A percentile compares a stretch with the other conserved stretches of the same genome.
Conservation (phyloP, 2,797 vertebrate genomes). For the Jordanella pulchra region DNA sequence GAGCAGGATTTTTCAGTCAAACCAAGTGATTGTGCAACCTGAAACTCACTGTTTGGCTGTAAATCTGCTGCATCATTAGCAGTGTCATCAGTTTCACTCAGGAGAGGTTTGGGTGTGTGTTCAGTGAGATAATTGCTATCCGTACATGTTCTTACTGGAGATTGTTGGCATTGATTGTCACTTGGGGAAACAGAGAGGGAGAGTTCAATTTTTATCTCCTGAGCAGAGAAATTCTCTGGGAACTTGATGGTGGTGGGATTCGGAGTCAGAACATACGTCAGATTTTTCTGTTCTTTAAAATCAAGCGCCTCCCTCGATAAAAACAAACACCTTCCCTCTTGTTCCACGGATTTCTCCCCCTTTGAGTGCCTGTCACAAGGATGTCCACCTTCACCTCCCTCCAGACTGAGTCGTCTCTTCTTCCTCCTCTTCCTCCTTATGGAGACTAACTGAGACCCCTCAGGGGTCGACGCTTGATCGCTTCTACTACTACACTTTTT, state of each 20-base stretch:
- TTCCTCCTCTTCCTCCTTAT: slow-evolving; percentile 75
- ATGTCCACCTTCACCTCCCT: slow-evolving; percentile 47
- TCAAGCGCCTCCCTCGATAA: slow-evolving; percentile 28
- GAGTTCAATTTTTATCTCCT: slow-evolving; percentile 22
- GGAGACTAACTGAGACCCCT: slow-evolving; percentile 48
- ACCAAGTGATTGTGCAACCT: slow-evolving; percentile 24
- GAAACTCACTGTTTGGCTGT: slow-evolving; percentile 23
- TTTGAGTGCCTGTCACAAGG: slow-evolving; percentile 61
- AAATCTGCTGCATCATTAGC: slow-evolving; percentile 35
- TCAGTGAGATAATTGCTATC: slow-evolving; percentile 22
- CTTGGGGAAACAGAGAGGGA: background rate
- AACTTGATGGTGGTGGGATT: slow-evolving; percentile 24
- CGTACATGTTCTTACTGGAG: slow-evolving; percentile 28
- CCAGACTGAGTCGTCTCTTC: slow-evolving; percentile 69
- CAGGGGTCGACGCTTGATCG: slow-evolving; percentile 11
- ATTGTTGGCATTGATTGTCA: slow-evolving; percentile 24
- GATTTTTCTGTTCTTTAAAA: slow-evolving; percentile 31
- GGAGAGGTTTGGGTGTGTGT: background rate
- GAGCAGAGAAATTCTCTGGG: slow-evolving; percentile 14
- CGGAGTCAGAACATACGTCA: slow-evolving; percentile 12
- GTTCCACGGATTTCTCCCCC: slow-evolving; percentile 49
- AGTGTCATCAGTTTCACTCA: slow-evolving; percentile 27
- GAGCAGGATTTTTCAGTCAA: slow-evolving; percentile 22
- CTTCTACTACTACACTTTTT: slow-evolving; percentile 31
- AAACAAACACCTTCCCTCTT: slow-evolving; percentile 23